A percentile compares a stretch with the other conserved stretches of the same genome.
Evolutionary conservation across 2,888 invertebrate species (phyloP).

Genomic region (Yponomeuta cagnagella): DNA sequence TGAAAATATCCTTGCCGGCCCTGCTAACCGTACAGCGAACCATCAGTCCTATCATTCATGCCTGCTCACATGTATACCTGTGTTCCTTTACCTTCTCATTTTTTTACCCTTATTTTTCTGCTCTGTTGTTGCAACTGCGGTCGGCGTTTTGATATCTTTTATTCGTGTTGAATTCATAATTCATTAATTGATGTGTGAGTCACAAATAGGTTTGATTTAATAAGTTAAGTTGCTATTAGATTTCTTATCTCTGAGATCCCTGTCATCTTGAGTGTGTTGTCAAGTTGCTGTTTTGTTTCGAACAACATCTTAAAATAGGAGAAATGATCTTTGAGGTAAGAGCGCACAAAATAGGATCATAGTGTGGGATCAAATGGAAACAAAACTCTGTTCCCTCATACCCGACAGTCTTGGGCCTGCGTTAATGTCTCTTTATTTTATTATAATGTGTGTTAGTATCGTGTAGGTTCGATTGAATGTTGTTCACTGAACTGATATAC

Average conservation of each 20-base stretch:
- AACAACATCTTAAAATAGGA: neutral
- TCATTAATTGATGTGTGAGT: too few species aligned
- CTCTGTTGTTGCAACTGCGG: slow-evolving; percentile 1
- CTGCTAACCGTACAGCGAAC: slow-evolving; percentile 9
- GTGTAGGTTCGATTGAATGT: neutral
- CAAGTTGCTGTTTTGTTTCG: too few species aligned
- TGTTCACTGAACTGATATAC: neutral
- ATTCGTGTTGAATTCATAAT: neutral
- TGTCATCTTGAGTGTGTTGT: neutral
- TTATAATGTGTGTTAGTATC: slow-evolving; percentile 15
- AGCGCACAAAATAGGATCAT: neutral
- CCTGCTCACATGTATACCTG: slow-evolving; percentile 34
- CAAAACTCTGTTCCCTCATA: neutral
- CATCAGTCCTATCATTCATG: slow-evolving; percentile 34
- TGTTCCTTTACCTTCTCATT: slow-evolving; percentile 29
- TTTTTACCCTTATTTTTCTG: slow-evolving; percentile 24
- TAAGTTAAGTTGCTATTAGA: too few species aligned
- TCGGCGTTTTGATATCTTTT: neutral
- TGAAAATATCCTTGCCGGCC: neutral
- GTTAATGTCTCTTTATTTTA: slow-evolving; percentile 31
- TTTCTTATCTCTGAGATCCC: too few species aligned
- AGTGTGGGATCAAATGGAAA: neutral
- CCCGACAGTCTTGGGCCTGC: slow-evolving; percentile 22
- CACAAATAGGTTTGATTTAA: too few species aligned
- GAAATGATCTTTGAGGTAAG: neutral